Evolutionary conservation across 64 coral and sea anemone genomes (phyloP).

Genomic region (Actinia equina): DNA sequence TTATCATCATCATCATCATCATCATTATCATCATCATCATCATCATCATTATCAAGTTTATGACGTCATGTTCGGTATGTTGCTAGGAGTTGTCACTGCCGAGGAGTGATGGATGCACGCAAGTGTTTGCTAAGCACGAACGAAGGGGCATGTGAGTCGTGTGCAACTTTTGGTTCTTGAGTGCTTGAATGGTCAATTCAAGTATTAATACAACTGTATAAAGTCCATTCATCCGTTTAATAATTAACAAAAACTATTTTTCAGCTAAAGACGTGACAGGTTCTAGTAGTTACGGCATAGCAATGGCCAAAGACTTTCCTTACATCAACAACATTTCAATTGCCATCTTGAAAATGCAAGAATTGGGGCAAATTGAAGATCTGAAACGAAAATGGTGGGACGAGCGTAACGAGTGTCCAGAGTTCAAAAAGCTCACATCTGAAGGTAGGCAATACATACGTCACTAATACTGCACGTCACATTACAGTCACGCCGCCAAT

Average conservation of each 20-base stretch:
- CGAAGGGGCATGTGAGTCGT: too few species aligned
- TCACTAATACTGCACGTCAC: too few species aligned
- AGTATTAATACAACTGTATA: too few species aligned
- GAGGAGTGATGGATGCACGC: too few species aligned
- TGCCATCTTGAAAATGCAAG: constrained; percentile 17
- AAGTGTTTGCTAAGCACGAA: too few species aligned
- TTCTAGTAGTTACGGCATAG: constrained; percentile 27
- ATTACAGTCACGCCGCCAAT: too few species aligned
- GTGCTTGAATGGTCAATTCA: not conserved
- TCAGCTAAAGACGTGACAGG: constrained; percentile 11
- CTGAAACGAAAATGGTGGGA: constrained; percentile 26
- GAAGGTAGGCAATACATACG: not conserved
- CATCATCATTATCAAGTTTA: too few species aligned
- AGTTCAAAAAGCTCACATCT: not conserved
- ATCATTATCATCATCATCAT: too few species aligned
- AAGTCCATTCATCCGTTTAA: too few species aligned
- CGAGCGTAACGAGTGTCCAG: not conserved
- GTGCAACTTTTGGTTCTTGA: not conserved
- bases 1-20: too few species aligned
- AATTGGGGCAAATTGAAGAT: not conserved
- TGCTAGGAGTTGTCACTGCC: too few species aligned
- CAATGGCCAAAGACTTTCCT: not conserved
- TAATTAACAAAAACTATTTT: not conserved
- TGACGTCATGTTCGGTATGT: too few species aligned
- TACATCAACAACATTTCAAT: constrained; percentile 19